Evolutionary conservation across 1,140 invertebrate species (phyloP), one percentile per base, ranked within the genome.

Genomic region (Cotesia vestalis): DNA sequence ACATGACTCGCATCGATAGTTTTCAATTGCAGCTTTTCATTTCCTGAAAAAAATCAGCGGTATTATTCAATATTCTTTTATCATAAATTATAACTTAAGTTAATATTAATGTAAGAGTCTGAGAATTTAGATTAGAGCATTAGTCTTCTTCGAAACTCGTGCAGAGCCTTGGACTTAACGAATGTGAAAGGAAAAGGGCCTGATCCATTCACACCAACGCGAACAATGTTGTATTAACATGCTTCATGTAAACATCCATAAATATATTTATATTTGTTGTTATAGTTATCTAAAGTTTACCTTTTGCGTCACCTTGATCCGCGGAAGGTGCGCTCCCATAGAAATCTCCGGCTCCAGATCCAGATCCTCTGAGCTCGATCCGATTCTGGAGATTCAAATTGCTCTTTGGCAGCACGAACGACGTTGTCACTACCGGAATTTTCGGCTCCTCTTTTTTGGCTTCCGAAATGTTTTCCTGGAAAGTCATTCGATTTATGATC

Each of bases 331-430:
- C n/a, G 14, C 3, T 51, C 27, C 14, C 12, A 36, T n/a, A 38
- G 9, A 63, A 36, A 46, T 4, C 12, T 36, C 11, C 64, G 0
- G 61, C 52, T 17, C 17, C 27, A 27, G 27, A 27, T 27, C 27
- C 27, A 27, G 27, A 27, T 38, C 40, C 52, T 53, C 71, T 38
- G 8, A 73, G 55, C 35, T 75, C 57, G 4, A 72, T 70, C 61
- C 70, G 71, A 59, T 62, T 69, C 36, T 75, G 70, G 12, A 75
- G 52, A 57, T 75, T 75, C 4, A 72, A 20, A 11, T 62, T 75
- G 35, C 61, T 71, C 9, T 8, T 34, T 3, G 73, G 73, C 35
- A 71, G 12, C 11, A 74, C 57, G 27, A 74, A 74, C 27, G 73
- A 74, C 8, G 73, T 72, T 0, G 36, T 60, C 38, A 69, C 70